A percentile compares a stretch with the other conserved stretches of the same genome.
phyloP scores from a whole-genome alignment of 2,888 invertebrate genomes.

The Drosophila subsilvestris region DNA sequence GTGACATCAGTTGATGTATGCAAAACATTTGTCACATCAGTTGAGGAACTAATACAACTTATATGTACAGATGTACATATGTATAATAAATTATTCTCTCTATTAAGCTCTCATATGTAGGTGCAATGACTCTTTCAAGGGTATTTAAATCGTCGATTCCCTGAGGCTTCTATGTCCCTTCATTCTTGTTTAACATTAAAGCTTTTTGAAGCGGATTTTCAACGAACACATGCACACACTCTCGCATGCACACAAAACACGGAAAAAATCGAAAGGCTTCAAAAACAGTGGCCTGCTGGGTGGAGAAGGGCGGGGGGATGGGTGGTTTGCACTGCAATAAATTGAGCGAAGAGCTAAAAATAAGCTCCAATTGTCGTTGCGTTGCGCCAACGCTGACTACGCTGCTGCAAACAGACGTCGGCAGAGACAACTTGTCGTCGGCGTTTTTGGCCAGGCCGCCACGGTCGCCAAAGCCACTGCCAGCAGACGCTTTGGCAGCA shows the following conservation, averaged over 20 bases:
- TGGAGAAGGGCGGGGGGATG: not conserved
- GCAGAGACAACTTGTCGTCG: constrained; percentile 27
- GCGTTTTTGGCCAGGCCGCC: constrained; percentile 3
- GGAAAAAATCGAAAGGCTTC: constrained; percentile 11
- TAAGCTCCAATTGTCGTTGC: constrained; percentile 59
- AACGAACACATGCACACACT: constrained; percentile 7
- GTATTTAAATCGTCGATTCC: not conserved
- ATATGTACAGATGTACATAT: not conserved
- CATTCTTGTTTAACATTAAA: constrained; percentile 38
- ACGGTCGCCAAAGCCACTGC: constrained; percentile 43
- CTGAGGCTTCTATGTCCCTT: not conserved
- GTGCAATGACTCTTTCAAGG: not conserved
- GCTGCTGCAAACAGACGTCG: constrained; percentile 30
- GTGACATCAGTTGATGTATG: not conserved
- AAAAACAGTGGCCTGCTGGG: not conserved
- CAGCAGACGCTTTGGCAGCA: constrained; percentile 68
- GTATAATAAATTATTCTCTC: not conserved
- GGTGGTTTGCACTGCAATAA: constrained; percentile 8
- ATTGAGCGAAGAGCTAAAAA: constrained; percentile 56
- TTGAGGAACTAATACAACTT: not conserved
- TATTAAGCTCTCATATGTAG: not conserved
- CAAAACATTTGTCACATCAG: not conserved
- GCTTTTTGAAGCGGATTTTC: constrained; percentile 45
- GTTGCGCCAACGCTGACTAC: constrained; percentile 9
- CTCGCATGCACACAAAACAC: constrained; percentile 9